phyloP scores from a whole-genome alignment of 2,113 vertebrate species.

The Chlamydotis undulata region DNA sequence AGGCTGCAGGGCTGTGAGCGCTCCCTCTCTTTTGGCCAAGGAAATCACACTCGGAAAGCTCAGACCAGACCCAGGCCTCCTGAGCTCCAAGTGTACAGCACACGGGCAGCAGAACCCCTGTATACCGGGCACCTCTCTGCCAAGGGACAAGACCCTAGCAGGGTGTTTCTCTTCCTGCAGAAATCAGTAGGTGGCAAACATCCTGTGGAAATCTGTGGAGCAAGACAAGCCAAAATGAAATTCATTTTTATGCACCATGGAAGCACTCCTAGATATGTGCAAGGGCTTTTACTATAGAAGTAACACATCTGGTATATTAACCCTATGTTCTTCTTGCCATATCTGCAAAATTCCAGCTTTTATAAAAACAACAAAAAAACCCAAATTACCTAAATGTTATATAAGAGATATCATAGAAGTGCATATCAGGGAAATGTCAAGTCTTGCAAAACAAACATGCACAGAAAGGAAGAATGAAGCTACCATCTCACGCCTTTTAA shows the following conservation, averaged over 20 bases:
- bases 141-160: not conserved
- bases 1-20: not conserved
- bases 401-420: not conserved
- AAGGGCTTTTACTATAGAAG: not conserved
- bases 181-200: not conserved
- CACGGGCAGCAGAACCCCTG: fast-evolving
- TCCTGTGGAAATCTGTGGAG: not conserved
- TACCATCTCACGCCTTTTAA: not conserved
- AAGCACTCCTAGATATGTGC: not conserved
- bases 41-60: not conserved
- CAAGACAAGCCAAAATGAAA: fast-evolving
- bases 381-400: not conserved
- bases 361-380: not conserved
- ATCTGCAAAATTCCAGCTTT: not conserved
- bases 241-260: not conserved
- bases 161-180: not conserved
- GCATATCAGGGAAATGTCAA: not conserved
- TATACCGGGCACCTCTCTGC: not conserved
- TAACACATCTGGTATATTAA: not conserved
- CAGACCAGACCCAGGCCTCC: not conserved
- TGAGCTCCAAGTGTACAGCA: fast-evolving
- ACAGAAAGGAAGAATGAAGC: not conserved
- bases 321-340: not conserved
- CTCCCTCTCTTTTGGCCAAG: not conserved
- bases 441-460: not conserved